Percentiles rank a stretch among this genome's conserved stretches.
Conservation (phyloP, 2,888 invertebrate species). For the Ernsta delagoae region DNA sequence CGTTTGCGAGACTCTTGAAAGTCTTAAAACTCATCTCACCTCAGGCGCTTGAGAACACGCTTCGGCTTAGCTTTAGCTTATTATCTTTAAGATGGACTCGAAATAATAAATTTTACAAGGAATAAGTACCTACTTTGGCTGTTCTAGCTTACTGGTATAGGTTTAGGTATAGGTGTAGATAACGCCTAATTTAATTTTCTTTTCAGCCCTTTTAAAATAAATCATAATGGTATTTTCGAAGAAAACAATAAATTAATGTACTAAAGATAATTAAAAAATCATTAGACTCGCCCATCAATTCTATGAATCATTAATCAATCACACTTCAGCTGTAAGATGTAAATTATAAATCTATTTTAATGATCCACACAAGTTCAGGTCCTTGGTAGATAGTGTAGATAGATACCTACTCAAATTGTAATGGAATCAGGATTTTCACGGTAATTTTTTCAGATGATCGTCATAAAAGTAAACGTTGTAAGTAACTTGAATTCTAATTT, state of each 20-base stretch:
- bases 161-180: too few species aligned
- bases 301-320: constrained; percentile 21
- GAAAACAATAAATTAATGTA: not conserved
- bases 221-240: not conserved
- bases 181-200: too few species aligned
- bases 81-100: too few species aligned
- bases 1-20: too few species aligned
- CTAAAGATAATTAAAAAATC: constrained; percentile 1
- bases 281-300: constrained; percentile 10
- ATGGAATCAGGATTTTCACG: not conserved
- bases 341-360: constrained; percentile 11
- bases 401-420: not conserved
- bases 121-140: too few species aligned
- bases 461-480: not conserved
- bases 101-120: too few species aligned
- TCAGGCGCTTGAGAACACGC: too few species aligned
- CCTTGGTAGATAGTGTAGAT: too few species aligned
- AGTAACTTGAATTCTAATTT: not conserved
- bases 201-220: not conserved
- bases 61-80: too few species aligned
- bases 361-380: not conserved
- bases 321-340: constrained; percentile 1
- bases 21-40: too few species aligned
- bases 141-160: too few species aligned
- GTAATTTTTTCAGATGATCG: too few species aligned